phyloP scores from a whole-genome alignment of 2,797 vertebrate species.

The Aythya fuligula region DNA sequence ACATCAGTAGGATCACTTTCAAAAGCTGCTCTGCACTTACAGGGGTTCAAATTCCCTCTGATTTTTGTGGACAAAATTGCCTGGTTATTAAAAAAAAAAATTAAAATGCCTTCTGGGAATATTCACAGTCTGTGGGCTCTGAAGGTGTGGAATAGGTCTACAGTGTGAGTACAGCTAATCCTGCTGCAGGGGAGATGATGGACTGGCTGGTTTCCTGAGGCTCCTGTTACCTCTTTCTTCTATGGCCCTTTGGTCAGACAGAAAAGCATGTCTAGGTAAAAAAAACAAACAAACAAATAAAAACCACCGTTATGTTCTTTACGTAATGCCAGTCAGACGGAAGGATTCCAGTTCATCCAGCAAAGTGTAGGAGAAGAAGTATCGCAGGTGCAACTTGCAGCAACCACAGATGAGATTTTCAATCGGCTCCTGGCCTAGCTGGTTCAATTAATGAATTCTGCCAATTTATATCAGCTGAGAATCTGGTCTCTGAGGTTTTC shows the following conservation, averaged over 20 bases:
- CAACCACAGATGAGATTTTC: background rate
- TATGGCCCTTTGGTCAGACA: background rate
- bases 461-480: background rate
- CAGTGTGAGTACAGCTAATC: background rate
- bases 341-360: background rate
- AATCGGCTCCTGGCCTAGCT: background rate
- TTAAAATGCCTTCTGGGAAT: background rate
- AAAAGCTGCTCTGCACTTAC: background rate
- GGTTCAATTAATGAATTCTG: background rate
- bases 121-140: background rate
- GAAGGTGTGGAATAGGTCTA: background rate
- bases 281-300: background rate
- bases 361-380: background rate
- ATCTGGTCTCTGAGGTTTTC: background rate
- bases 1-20: background rate
- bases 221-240: background rate
- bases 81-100: background rate
- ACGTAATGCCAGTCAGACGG: background rate
- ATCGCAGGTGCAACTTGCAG: background rate
- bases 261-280: background rate
- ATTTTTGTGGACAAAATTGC: background rate
- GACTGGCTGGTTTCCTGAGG: background rate
- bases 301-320: background rate
- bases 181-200: background rate
- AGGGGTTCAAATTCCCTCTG: background rate